These are phyloP conservation scores for Propithecus perrieri DNA, from an alignment of 2,797 vertebrate genomes.

Conservation along the genomic window DNA sequence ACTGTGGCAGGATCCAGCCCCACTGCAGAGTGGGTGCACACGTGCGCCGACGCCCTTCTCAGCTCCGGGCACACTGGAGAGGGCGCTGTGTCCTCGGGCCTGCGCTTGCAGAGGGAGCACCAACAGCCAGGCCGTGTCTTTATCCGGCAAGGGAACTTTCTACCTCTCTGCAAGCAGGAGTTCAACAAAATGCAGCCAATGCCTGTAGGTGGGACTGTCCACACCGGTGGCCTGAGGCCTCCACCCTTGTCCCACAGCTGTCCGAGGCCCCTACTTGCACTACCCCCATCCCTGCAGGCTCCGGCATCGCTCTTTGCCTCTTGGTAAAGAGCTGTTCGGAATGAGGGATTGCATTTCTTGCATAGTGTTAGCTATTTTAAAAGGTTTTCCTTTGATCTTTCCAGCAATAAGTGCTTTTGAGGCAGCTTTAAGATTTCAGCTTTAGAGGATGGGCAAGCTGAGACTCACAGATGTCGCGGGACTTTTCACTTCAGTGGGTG, in stretches of 20 bases:
- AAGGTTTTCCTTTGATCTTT: neutral
- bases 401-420: neutral
- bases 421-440: neutral
- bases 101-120: neutral
- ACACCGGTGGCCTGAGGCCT: too few species aligned
- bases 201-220: neutral
- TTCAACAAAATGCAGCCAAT: neutral
- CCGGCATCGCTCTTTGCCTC: neutral
- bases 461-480: neutral
- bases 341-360: neutral
- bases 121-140: neutral
- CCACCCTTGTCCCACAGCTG: neutral
- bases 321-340: neutral
- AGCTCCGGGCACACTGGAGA: neutral
- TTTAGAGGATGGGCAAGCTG: neutral
- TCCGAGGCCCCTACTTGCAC: neutral
- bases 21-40: neutral
- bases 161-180: neutral
- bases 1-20: slow-evolving; percentile 52
- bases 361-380: neutral
- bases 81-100: neutral
- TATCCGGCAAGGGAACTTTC: neutral
- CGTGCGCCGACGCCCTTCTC: neutral
- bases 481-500: neutral
- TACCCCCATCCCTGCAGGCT: too few species aligned